A percentile compares a stretch with the other conserved stretches of the same genome.
These are phyloP conservation scores for Pangasius krempfi DNA, from an alignment of 2,797 vertebrate genomes.

Conservation along the genomic window DNA sequence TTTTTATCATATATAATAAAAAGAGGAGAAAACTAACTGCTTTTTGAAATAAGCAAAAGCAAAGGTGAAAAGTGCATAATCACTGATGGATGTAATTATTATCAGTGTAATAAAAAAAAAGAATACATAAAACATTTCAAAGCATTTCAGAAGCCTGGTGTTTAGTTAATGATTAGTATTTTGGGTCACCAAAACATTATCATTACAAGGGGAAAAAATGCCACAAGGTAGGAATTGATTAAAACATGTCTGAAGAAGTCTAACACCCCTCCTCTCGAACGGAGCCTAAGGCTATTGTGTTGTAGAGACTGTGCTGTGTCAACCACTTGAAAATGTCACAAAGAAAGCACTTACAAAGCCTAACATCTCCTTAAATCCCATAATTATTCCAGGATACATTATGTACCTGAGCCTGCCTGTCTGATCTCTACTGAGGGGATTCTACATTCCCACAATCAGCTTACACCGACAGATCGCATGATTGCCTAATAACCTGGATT, in stretches of 20 bases:
- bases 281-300: slow-evolving; percentile 64
- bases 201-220: slow-evolving; percentile 53
- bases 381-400: slow-evolving; percentile 78
- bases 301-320: slow-evolving; percentile 66
- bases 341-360: slow-evolving; percentile 77
- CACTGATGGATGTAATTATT: neutral
- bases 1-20: neutral
- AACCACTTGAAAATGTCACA: slow-evolving; percentile 72
- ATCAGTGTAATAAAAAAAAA: neutral
- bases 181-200: slow-evolving; percentile 56
- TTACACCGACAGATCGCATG: slow-evolving; percentile 75
- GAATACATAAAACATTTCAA: neutral
- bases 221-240: slow-evolving; percentile 64
- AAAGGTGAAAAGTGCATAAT: neutral
- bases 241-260: slow-evolving; percentile 67
- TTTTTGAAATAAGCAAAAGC: neutral
- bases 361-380: slow-evolving; percentile 76
- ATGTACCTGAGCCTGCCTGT: slow-evolving; percentile 75
- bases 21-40: neutral
- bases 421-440: slow-evolving; percentile 73
- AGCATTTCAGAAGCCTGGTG: slow-evolving; percentile 44
- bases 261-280: slow-evolving; percentile 39
- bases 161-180: slow-evolving; percentile 59
- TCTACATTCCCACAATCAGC: slow-evolving; percentile 74
- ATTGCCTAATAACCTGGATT: slow-evolving; percentile 73